Base-by-base conservation (phyloP, 2,797 vertebrate species). In the Rhinichthys osculus region DNA sequence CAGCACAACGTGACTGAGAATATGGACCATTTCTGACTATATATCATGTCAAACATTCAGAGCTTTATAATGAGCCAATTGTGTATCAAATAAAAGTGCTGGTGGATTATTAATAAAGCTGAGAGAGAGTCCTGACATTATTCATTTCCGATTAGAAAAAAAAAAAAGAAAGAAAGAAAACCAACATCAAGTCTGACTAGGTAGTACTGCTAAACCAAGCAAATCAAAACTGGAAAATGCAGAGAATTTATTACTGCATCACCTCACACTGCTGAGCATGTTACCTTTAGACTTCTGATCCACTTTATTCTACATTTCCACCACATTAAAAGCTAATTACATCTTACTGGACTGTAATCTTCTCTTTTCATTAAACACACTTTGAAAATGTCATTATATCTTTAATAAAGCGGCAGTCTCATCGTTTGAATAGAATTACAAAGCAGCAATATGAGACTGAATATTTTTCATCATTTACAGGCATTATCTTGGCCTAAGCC, bases 301-400 rank as follows among this genome's bases (percentile, higher is more conserved):
- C 88, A 71, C 83, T 78, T 74, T 86, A 70, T 69, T 79, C 81
- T 21, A 81, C 77, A 78, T 70, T 84, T 90, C 81, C 76, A 44
- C 69, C 17, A 30, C 54, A 73, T 85, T 85, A 83, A 67, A 72
- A 70, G 33, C 50, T 86, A 89, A 84, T 78, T 72, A 72, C 80
- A 70, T 88, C 85, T 74, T 76, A 82, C 81, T 71, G 70, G 35
- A 85, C 81, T 88, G 78, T 85, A 81, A 88, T 89, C 83, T 88
- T 66, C 81, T 59, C 40, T 74, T 77, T 82, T 78, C 81, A 85
- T 83, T 87, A 78, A 84, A 78, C 83, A 83, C 67, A 85, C 84
- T 83, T 83, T 78, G 44, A 89, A 80, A 89, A 86, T 82, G 44
- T 82, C 87, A 89, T 90, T 89, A 67, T 83, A 72, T 73, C 85